phyloP scores from a whole-genome alignment of 2,797 vertebrate genomes.

The Halcyon chelicuti region DNA sequence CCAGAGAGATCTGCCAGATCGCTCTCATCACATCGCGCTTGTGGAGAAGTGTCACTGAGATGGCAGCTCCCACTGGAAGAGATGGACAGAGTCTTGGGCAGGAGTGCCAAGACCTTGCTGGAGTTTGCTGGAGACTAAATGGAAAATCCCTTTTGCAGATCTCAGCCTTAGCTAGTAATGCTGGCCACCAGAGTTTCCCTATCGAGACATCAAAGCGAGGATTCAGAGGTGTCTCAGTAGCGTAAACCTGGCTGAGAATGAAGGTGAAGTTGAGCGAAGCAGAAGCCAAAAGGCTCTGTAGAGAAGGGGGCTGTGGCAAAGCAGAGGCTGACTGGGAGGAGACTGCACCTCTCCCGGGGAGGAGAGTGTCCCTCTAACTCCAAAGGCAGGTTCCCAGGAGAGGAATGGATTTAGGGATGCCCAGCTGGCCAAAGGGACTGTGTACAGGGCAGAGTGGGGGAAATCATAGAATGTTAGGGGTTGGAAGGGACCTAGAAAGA shows the following conservation, averaged over 20 bases:
- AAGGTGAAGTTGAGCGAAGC: background rate
- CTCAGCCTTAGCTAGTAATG: background rate
- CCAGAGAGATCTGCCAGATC: constrained; percentile 62
- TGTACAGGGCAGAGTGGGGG: background rate
- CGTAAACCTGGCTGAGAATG: constrained; percentile 26
- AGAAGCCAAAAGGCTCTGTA: background rate
- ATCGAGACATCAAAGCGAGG: background rate
- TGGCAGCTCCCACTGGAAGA: constrained; percentile 60
- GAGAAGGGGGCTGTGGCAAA: background rate
- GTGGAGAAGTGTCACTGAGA: constrained; percentile 41
- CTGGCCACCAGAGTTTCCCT: constrained; percentile 25
- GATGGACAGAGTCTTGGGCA: constrained; percentile 20
- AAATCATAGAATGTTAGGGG: background rate
- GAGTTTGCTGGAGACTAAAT: constrained; percentile 9
- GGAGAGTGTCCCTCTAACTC: background rate
- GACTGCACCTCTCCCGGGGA: background rate
- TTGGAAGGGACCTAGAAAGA: no score
- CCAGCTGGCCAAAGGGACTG: accelerated
- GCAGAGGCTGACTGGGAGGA: background rate
- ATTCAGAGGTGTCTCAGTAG: background rate
- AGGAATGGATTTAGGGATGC: background rate
- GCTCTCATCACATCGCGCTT: constrained; percentile 46
- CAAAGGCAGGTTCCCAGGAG: background rate
- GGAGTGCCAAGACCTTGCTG: constrained; percentile 41
- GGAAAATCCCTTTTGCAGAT: constrained; percentile 67